Evolutionary conservation across 2,888 invertebrate genomes (phyloP), one percentile per base, ranked within the genome.

Genomic region (Gymnoscelis rufifasciata): DNA sequence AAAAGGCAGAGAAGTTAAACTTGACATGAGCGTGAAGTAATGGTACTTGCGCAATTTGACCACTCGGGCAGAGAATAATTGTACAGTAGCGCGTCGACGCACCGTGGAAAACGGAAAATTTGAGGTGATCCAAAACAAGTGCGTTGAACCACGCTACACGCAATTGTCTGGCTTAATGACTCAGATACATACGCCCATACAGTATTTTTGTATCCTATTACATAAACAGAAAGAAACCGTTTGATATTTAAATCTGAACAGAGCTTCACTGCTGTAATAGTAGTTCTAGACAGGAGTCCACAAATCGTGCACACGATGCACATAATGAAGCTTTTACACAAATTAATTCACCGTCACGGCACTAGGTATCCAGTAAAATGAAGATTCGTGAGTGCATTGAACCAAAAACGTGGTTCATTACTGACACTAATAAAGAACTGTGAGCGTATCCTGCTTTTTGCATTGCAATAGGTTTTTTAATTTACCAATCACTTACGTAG

Each of bases 391-490:
- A 81, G 87, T 83, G 83, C 86, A 81, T 78, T 84, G 86, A 86
- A 87, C 87, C 76, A 82, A 77, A 81, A 79, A 79, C 84, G 86
- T 84, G 83, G 78, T 68, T 74, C 75, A 80, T 82, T 83, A 81
- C 80, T 82, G 78, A 72, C 78, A 78, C 75, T 68, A 74, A 70
- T 62, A 62, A 56, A 64, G 68, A 68, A 78, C 82, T n/a, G 81
- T 80, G 82, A 78, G 73, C 70, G 62, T 72, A 62, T 66, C 63
- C 62, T 49, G 66, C 72, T 82, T 82, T 82, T 81, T 81, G 73
- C 72, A 67, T 14, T 68, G 64, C 65, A 71, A 71, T 71, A 68
- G 51, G 59, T 69, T 77, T 82, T 78, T 75, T 65, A 71, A 15
- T 74, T 72, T 67, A 66, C 68, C 64, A 66, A 71, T 78, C 72